Conservation (phyloP, 2,113 vertebrate species). For the Hypocryptadius cinnamomeus region DNA sequence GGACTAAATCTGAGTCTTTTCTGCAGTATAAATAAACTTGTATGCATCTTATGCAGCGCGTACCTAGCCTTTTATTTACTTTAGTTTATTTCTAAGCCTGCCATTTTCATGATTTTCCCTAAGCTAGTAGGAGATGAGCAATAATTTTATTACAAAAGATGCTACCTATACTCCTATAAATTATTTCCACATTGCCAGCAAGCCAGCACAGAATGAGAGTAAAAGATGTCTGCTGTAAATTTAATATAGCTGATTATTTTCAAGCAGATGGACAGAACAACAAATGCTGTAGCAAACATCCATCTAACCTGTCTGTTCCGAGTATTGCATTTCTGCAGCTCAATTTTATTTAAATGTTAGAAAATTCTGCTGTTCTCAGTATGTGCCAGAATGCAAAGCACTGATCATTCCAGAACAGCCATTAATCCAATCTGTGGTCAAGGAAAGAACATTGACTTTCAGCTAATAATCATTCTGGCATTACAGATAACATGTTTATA, state of each 20-base stretch:
- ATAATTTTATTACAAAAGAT: neutral
- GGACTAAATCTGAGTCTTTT: neutral
- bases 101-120: neutral
- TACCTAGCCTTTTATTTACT: neutral
- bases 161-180: neutral
- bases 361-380: neutral
- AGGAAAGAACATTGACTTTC: neutral
- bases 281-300: neutral
- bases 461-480: neutral
- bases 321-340: neutral
- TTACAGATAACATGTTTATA: neutral
- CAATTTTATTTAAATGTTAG: neutral
- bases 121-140: neutral
- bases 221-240: neutral
- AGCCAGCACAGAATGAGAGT: neutral
- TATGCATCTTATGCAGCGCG: neutral
- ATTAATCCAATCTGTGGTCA: neutral
- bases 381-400: neutral
- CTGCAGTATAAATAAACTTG: neutral
- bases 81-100: neutral
- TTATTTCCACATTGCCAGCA: neutral
- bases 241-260: neutral
- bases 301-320: neutral
- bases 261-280: neutral
- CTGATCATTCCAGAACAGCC: neutral